Conservation (phyloP, 2,113 vertebrate genomes). For the Zosterops borbonicus region DNA sequence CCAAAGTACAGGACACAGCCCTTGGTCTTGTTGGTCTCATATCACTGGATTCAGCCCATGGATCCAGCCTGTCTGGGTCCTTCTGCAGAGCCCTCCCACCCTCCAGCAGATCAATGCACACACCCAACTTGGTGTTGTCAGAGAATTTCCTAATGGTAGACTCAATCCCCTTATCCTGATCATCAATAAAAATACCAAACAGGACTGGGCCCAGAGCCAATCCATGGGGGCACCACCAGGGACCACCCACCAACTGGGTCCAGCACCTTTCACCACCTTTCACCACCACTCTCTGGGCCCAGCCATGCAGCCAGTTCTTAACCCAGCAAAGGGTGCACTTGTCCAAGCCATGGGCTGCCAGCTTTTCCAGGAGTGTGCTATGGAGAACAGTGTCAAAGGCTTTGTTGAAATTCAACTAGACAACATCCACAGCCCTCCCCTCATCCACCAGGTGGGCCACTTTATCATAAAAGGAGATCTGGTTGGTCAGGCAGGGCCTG, state of each 20-base stretch:
- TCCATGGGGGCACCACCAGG: neutral
- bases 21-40: neutral
- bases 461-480: neutral
- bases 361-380: neutral
- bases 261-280: neutral
- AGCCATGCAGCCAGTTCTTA: no score
- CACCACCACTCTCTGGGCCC: no score
- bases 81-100: neutral
- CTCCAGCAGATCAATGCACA: neutral
- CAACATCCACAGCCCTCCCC: neutral
- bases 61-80: neutral
- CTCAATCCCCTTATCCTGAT: neutral
- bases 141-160: neutral
- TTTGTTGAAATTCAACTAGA: neutral
- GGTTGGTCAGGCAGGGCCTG: neutral
- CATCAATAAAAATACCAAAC: neutral
- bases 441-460: neutral
- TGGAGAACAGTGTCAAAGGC: rapidly evolving
- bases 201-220: neutral
- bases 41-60: neutral
- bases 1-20: neutral
- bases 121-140: neutral
- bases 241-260: neutral
- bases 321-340: neutral
- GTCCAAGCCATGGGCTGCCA: neutral